A percentile compares a stretch with the other conserved stretches of the same genome.
These are phyloP conservation scores for Priapulus caudatus DNA, from an alignment of 2,888 invertebrate genomes.

Conservation along the genomic window DNA sequence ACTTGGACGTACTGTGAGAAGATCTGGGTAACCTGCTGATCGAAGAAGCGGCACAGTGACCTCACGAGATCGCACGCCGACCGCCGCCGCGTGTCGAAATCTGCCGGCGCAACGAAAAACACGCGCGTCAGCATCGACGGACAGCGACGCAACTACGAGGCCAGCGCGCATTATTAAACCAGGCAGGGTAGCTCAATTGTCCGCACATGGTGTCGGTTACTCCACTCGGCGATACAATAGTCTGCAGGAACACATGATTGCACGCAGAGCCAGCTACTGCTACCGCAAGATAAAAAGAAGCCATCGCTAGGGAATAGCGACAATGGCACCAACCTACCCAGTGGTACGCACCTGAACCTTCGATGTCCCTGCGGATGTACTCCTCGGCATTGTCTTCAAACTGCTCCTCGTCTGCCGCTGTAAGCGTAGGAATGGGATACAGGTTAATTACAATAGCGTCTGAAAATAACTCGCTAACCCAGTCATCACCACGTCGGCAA, in stretches of 20 bases:
- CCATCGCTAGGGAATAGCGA: not conserved
- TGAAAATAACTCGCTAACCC: too few species aligned
- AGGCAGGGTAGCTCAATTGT: too few species aligned
- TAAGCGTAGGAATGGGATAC: not conserved
- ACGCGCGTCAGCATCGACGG: too few species aligned
- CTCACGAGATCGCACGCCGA: conserved; percentile 95
- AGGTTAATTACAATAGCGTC: not conserved
- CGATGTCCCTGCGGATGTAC: conserved; percentile 87
- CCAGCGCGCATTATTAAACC: too few species aligned
- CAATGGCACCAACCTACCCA: not conserved
- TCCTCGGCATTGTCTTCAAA: conserved; percentile 98
- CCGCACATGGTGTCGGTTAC: too few species aligned
- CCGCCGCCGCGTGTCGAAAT: conserved; percentile 86
- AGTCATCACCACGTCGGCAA: too few species aligned
- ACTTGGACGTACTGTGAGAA: conserved; percentile 65
- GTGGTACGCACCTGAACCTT: conserved; percentile 62
- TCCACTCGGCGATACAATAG: too few species aligned
- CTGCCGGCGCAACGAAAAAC: too few species aligned
- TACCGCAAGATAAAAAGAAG: not conserved
- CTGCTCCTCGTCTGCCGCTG: conserved; percentile 80
- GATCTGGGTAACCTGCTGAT: conserved; percentile 70
- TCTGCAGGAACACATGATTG: not conserved
- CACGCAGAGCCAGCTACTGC: not conserved
- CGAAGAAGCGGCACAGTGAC: conserved; percentile 74
- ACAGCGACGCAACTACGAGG: too few species aligned